Base-by-base conservation (phyloP, 2,113 vertebrate species). In the Perccottus glenii region DNA sequence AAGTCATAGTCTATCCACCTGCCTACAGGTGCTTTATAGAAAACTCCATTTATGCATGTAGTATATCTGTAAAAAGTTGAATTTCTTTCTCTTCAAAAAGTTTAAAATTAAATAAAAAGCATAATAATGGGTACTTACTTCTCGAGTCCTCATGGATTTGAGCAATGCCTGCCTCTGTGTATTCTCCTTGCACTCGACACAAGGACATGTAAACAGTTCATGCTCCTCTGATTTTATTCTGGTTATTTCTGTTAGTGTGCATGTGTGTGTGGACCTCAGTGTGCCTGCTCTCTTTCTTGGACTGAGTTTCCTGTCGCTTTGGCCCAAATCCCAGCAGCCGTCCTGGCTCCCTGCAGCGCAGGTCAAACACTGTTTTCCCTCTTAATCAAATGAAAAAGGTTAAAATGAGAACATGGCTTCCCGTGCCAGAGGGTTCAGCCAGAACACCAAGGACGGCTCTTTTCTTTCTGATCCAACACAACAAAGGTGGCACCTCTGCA, bases 361-460 rank as follows among this genome's bases (percentile, higher is more conserved):
- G 81, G 77, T 87, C 81, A 80, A 73, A 77, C 67, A 63, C 62
- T 68, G 67, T 75, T 86, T 84, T 74, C 53, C 77, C 75, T 85
- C 47, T 75, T 89, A 79, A 85, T 87, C 77, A 81, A 81, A 84
- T 70, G 64, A 79, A 85, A 84, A 84, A 87, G 82, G 88, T 84
- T 83, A 80, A 85, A 84, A 77, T 60, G 73, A 85, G 78, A 83
- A 79, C 77, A 72, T 47, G 64, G 75, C 66, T 85, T 77, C 52
- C 65, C 50, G 53, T 75, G 81, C 76, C 72, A 73, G 68, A 70
- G 72, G 69, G 76, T 70, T 77, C 53, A 69, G 57, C 52, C 60
- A 73, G 63, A 80, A 78, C 72, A 79, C 58, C 60, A 79, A 84
- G 74, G 84, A 88, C 74, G 36, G 67, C 65, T 68, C 35, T 3